A percentile compares a stretch with the other conserved stretches of the same genome.
Conservation (phyloP, 2,113 vertebrate genomes). For the Burhinus oedicnemus region DNA sequence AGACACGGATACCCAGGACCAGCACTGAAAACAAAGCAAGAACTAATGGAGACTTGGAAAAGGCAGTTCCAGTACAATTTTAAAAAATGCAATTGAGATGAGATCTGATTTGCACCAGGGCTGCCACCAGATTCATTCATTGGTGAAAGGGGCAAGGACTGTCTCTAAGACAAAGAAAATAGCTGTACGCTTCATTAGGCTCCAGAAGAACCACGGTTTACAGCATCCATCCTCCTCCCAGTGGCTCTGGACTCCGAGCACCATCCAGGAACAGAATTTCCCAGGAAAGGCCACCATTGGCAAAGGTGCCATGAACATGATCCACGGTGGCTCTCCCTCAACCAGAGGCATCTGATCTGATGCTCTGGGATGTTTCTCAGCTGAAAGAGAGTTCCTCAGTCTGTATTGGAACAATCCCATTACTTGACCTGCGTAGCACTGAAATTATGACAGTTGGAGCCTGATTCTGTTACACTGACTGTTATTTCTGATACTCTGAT, state of each 20-base stretch:
- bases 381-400: neutral
- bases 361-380: neutral
- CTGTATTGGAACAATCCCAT: neutral
- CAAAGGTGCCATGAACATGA: neutral
- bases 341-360: neutral
- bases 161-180: neutral
- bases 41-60: neutral
- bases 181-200: neutral
- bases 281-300: neutral
- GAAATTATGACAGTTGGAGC: neutral
- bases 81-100: neutral
- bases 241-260: neutral
- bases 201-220: neutral
- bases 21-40: neutral
- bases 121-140: neutral
- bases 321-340: rapidly evolving
- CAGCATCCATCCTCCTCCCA: neutral
- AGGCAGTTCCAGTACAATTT: neutral
- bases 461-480: neutral
- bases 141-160: neutral
- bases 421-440: neutral
- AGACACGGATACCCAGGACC: neutral
- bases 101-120: neutral
- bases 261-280: neutral
- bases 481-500: neutral